Conservation (phyloP, 1,140 invertebrate species). For the Oscheius sp. region DNA sequence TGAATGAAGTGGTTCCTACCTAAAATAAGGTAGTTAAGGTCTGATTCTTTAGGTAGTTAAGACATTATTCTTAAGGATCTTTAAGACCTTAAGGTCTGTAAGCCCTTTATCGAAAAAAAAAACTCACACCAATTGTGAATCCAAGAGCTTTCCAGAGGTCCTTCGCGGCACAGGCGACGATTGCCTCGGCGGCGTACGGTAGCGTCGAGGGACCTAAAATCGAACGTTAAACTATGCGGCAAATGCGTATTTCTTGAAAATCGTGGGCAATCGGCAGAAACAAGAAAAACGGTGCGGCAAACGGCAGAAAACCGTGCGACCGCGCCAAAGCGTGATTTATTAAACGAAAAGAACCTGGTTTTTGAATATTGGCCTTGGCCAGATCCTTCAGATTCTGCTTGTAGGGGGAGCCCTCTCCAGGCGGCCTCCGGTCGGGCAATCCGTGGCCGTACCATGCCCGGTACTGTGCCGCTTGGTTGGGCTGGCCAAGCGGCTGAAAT, state of each 20-base stretch:
- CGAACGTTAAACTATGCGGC: too few species aligned
- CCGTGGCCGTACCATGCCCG: too few species aligned
- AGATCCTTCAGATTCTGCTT: background rate
- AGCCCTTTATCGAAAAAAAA: slow-evolving; percentile 17
- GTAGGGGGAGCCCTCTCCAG: too few species aligned
- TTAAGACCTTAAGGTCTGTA: background rate
- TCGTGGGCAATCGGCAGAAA: too few species aligned
- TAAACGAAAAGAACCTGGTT: background rate
- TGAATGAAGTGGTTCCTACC: slow-evolving; percentile 28
- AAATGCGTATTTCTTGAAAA: background rate
- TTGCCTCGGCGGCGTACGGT: slow-evolving; percentile 15
- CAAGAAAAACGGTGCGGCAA: too few species aligned
- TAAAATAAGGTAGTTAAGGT: slow-evolving; percentile 20
- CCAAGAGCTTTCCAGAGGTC: slow-evolving; percentile 42
- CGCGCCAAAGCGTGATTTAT: background rate
- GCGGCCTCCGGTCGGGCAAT: too few species aligned
- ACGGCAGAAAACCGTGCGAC: too few species aligned
- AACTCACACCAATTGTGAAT: slow-evolving; percentile 45
- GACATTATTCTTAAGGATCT: slow-evolving; percentile 8
- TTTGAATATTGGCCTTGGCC: background rate
- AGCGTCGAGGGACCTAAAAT: background rate
- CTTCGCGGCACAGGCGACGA: slow-evolving; percentile 37
- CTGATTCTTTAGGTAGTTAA: background rate
- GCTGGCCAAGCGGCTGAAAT: too few species aligned
- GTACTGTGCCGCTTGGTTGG: too few species aligned